Base-by-base conservation (phyloP, 2,888 invertebrate genomes). In the Mythimna pallens region DNA sequence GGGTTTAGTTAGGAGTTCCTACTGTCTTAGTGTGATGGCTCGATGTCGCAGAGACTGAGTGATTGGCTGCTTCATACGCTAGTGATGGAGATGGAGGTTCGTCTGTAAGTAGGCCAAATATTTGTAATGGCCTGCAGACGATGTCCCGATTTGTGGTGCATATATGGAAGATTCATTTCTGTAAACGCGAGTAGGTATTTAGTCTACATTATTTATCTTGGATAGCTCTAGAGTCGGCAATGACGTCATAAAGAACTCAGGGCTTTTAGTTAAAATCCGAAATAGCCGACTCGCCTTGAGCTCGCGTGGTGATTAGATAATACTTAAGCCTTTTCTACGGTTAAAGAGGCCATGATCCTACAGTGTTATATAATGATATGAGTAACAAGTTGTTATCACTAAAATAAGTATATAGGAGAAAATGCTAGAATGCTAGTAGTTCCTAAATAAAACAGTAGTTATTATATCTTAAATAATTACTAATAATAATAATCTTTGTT, bases 61-160 rank as follows among this genome's bases (percentile, higher is more conserved):
- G 72, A 71, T 71, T 59, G 58, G 14, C 8, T 61, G 25, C 12
- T 12, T 70, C 34, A 58, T 25, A 59, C 30, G 20, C 43, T 22
- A 40, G 10, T 2, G 3, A 20, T 47, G 14, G 36, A n/a, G 40
- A 40, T 71, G 59, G 52, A 2, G 20, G 22, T 17, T 61, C 6
- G 10, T 52, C 50, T 59, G 7, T 20, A 17, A 52, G 14, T 14
- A 43, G 8, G 20, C 22, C 22, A 40, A 30, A 30, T n/a, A 58
- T 69, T 47, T 55, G 22, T 34, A 34, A 40, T 17, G 17, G 43
- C 10, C 7, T 36, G 22, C 55, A 20, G 20, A 12, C 9, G 17
- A 43, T 20, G 14, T n/a, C 14, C 22, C 22, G 8, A 17, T 25
- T 43, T 9, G 9, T 40, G 25, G 43, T 43, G 43, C 7, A 22